Percentiles rank a stretch among this genome's conserved stretches.
Conservation (phyloP, 1,140 invertebrate genomes). For the Drosophila sturtevanti region DNA sequence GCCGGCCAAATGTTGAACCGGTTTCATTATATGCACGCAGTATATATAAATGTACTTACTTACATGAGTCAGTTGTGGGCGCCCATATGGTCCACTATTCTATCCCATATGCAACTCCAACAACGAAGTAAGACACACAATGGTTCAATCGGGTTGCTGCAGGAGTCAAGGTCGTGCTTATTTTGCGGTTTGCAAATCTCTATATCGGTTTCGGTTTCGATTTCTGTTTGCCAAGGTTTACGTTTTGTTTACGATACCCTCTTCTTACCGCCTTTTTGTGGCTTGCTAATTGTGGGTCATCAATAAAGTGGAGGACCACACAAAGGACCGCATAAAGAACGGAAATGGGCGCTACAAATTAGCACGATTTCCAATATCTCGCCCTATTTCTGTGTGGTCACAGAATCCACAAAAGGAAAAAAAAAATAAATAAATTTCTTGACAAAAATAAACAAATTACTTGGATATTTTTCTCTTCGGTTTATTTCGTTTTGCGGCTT, state of each 20-base stretch:
- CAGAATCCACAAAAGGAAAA: slow-evolving; percentile 13
- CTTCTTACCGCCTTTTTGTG: slow-evolving; percentile 31
- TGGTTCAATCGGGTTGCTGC: not conserved
- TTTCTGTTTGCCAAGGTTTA: slow-evolving; percentile 56
- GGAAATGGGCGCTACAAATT: slow-evolving; percentile 75
- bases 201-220: not conserved
- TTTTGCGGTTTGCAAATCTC: slow-evolving; percentile 56
- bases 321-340: slow-evolving; percentile 66
- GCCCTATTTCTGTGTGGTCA: slow-evolving; percentile 37
- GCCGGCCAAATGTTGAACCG: slow-evolving; percentile 48
- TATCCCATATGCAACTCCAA: not conserved
- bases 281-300: slow-evolving; percentile 68
- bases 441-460: slow-evolving; percentile 75
- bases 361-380: slow-evolving; percentile 42
- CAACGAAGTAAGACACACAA: not conserved
- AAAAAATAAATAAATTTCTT: too few relatives aligned
- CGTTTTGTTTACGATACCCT: slow-evolving; percentile 60
- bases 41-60: slow-evolving; percentile 10
- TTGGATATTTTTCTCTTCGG: slow-evolving; percentile 48
- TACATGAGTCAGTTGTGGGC: slow-evolving; percentile 42
- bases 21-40: slow-evolving; percentile 15
- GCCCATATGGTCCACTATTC: slow-evolving; percentile 16
- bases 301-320: slow-evolving; percentile 66
- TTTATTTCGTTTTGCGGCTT: slow-evolving; percentile 30
- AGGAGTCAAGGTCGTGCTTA: slow-evolving; percentile 66